These are phyloP conservation scores for Paradoxurus hermaphroditus DNA, from an alignment of 2,113 vertebrate genomes.

Conservation along the genomic window DNA sequence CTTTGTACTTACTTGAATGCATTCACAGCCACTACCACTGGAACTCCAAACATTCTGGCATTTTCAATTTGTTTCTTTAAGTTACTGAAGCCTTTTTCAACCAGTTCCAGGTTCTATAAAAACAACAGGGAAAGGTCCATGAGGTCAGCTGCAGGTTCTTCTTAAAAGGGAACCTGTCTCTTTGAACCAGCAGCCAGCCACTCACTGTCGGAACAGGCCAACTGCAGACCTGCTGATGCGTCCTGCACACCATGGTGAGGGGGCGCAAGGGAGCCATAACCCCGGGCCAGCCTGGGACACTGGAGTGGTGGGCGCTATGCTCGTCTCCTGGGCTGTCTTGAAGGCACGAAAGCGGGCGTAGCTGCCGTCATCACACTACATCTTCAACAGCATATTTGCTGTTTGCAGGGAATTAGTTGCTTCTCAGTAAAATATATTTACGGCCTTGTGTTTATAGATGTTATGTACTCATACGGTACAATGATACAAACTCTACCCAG, in stretches of 20 bases:
- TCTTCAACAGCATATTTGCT: neutral
- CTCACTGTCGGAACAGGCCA: neutral
- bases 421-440: neutral
- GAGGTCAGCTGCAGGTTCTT: neutral
- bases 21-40: constrained; percentile 96
- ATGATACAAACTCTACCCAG: neutral
- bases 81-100: constrained; percentile 95
- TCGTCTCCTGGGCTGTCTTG: neutral
- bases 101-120: constrained; percentile 91
- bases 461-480: neutral
- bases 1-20: constrained; percentile 91
- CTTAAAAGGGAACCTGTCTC: neutral
- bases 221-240: fast-evolving
- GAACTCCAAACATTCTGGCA: constrained; percentile 92
- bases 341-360: neutral
- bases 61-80: constrained; percentile 97
- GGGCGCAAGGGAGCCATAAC: fast-evolving
- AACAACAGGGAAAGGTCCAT: neutral
- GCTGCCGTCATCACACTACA: neutral
- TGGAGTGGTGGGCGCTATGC: neutral
- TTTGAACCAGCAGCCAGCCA: neutral
- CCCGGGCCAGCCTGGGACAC: neutral
- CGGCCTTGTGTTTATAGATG: neutral
- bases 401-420: neutral
- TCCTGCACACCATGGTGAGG: fast-evolving